Percentiles rank a stretch among this genome's conserved stretches.
These are phyloP conservation scores for Lymantria monacha DNA, from an alignment of 2,888 invertebrate genomes.

Conservation along the genomic window DNA sequence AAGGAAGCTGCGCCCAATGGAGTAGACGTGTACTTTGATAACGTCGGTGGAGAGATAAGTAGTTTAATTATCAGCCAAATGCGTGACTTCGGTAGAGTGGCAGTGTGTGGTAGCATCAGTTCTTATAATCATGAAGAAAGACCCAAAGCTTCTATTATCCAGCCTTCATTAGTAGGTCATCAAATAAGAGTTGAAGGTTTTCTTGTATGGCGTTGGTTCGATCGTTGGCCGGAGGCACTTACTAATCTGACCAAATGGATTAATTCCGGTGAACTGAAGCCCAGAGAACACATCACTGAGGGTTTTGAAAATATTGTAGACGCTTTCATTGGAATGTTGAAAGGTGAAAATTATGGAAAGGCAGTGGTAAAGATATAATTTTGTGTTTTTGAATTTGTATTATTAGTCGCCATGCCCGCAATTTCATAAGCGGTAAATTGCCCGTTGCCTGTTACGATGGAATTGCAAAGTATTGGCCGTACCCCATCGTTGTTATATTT, in stretches of 20 bases:
- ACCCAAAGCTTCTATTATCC: slow-evolving; percentile 50
- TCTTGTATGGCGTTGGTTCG: slow-evolving; percentile 66
- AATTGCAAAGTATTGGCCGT: too few species aligned
- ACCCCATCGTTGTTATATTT: too few species aligned
- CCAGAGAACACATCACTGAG: slow-evolving; percentile 84
- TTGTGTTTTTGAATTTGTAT: neutral
- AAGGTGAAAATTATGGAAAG: slow-evolving; percentile 86
- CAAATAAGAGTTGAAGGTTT: slow-evolving; percentile 52
- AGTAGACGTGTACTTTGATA: slow-evolving; percentile 88
- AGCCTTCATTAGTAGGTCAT: slow-evolving; percentile 72
- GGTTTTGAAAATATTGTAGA: slow-evolving; percentile 87
- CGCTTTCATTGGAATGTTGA: slow-evolving; percentile 84
- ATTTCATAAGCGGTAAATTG: too few species aligned
- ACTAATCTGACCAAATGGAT: slow-evolving; percentile 83
- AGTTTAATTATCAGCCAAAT: slow-evolving; percentile 80
- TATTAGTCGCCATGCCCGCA: neutral
- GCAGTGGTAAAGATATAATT: slow-evolving; percentile 83
- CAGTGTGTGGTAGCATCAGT: slow-evolving; percentile 51
- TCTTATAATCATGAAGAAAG: slow-evolving; percentile 5
- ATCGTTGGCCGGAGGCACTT: slow-evolving; percentile 82
- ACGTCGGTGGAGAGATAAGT: slow-evolving; percentile 85
- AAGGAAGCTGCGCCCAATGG: slow-evolving; percentile 77
- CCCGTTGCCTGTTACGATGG: too few species aligned
- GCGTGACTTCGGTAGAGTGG: slow-evolving; percentile 81
- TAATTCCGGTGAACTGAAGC: slow-evolving; percentile 84